Evolutionary conservation across 2,113 vertebrate species (phyloP).

Genomic region (Emydocephalus ijimae): DNA sequence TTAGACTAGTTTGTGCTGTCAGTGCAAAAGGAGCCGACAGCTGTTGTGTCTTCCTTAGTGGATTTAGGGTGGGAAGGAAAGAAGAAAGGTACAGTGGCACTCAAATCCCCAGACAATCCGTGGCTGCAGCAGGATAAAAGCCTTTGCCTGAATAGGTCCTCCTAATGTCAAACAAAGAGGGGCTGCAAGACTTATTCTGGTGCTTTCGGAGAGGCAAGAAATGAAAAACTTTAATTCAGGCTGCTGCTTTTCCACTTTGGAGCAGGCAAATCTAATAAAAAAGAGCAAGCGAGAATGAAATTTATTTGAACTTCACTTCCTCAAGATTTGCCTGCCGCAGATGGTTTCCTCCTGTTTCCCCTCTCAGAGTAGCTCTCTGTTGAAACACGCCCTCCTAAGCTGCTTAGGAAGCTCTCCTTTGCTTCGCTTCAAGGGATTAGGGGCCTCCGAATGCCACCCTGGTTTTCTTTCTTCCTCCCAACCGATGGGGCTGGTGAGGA

Average conservation of each 20-base stretch:
- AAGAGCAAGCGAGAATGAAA: not conserved
- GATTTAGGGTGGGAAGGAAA: not conserved
- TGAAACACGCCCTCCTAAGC: conserved; percentile 42
- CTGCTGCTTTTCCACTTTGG: not conserved
- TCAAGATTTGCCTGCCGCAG: conserved; percentile 32
- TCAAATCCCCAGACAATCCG: not conserved
- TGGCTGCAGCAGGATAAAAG: not conserved
- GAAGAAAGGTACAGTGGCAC: not conserved
- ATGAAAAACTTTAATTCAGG: conserved; percentile 1
- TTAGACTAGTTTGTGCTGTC: not conserved
- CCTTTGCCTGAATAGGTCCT: not conserved
- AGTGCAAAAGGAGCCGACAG: not conserved
- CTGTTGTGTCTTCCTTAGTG: not conserved
- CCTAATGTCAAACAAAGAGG: not conserved
- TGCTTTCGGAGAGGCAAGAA: not conserved
- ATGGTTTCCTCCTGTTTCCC: conserved; percentile 34
- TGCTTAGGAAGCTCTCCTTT: conserved; percentile 37
- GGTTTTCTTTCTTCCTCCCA: conserved; percentile 17
- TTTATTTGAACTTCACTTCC: conserved; percentile 33
- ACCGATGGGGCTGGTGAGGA: not conserved
- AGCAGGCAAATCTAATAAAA: not conserved
- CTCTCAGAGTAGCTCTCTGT: conserved; percentile 15
- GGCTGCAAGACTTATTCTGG: not conserved
- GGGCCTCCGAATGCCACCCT: conserved; percentile 18
- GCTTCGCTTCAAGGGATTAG: conserved; percentile 32